Evolutionary conservation across 1,140 invertebrate species (phyloP).

Genomic region (Trichonephila clavata): DNA sequence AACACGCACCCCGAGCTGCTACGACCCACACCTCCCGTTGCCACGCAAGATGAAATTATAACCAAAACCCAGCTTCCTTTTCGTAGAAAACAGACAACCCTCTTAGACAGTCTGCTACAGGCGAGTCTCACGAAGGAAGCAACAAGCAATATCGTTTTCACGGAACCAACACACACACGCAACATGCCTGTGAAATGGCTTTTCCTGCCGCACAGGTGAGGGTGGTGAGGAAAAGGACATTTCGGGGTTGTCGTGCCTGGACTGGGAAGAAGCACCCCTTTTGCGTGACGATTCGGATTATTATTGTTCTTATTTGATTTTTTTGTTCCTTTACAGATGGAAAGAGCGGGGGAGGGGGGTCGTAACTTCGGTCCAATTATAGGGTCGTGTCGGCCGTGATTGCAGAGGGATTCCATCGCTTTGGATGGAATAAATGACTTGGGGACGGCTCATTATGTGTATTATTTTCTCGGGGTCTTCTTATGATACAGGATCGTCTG

Average conservation of each 20-base stretch:
- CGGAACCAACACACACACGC: conserved; percentile 28
- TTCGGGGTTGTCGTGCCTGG: background rate
- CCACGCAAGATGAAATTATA: conserved; percentile 32
- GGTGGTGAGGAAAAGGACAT: background rate
- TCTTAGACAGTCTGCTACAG: background rate
- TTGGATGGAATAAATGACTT: conserved; percentile 42
- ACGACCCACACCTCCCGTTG: conserved; percentile 14
- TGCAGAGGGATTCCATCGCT: conserved; percentile 48
- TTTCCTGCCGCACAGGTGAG: conserved; percentile 7
- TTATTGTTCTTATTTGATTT: conserved; percentile 27
- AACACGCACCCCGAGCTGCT: background rate
- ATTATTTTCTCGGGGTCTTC: conserved; percentile 13
- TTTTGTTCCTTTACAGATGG: background rate
- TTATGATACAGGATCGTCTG: background rate
- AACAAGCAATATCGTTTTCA: conserved; percentile 48
- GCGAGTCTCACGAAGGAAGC: background rate
- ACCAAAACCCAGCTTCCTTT: conserved; percentile 1
- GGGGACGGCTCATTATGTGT: conserved; percentile 18
- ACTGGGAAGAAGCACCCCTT: conserved; percentile 50
- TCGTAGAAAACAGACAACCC: background rate
- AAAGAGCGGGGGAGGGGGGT: background rate
- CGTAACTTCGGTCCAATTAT: conserved; percentile 40
- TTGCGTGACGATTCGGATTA: conserved; percentile 37
- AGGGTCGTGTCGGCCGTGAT: conserved; percentile 46
- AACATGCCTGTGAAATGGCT: conserved; percentile 45